Base-by-base conservation (phyloP, 2,888 invertebrate species). In the Luffia ferchaultella region DNA sequence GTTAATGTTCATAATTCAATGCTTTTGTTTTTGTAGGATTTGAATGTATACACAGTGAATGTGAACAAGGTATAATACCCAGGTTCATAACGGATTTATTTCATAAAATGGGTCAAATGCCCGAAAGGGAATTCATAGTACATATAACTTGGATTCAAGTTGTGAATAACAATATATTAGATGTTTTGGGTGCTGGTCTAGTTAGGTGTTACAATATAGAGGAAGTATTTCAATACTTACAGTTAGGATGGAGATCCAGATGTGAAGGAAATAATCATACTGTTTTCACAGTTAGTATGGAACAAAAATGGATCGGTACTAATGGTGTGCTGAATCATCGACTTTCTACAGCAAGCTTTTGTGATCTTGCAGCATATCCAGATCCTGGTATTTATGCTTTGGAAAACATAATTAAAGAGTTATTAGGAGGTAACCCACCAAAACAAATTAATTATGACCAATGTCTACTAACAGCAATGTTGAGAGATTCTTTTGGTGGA, bases 81-180 rank as follows among this genome's bases (percentile, higher is more conserved):
- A 74, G 91, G 53, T 91, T 90, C 62, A 85, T 92, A 17, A 85
- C 90, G 16, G 91, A 91, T 62, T 87, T 92, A 59, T 92, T 91
- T 62, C 85, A 86, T 40, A 88, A 88, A 63, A 76, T 91, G 20
- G 78, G 86, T 52, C 87, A 87, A 59, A 86, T 88, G 73, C 83
- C 86, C 49, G 90, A 89, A 55, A 84, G 89, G 57, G 89, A 86
- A 52, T 90, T 86, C 62, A 85, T 87, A 45, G 73, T 92, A 2
- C 89, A 89, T 61, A 86, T 91, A 54, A 89, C 90, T 44, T 92
- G 91, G 88, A 89, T 91, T 61, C 90, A 91, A 71, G 89, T 92
- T 46, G 87, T 87, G 45, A 88, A 88, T 48, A 90, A 90, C 57
- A 88, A 87, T 57, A 86, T 89, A 56, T 79, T 79, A 69, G 84